Evolutionary conservation across 2,888 invertebrate genomes (phyloP).

Genomic region (Scrobipalpa atriplicella): DNA sequence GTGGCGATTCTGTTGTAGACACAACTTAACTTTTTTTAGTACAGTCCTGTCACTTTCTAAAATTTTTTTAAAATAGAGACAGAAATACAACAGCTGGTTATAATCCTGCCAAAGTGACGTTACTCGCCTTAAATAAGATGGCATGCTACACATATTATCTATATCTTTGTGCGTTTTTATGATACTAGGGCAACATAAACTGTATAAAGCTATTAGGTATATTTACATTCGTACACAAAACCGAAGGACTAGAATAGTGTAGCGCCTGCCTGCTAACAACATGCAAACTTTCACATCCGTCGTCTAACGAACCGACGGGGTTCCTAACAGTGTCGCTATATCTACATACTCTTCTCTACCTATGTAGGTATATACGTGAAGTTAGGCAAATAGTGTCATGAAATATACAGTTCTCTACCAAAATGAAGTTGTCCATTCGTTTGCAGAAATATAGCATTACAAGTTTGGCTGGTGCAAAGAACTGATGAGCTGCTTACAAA

Average conservation of each 20-base stretch:
- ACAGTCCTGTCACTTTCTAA: too few relatives aligned
- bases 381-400: neutral
- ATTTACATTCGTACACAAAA: neutral
- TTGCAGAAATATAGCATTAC: neutral
- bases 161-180: too few relatives aligned
- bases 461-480: too few relatives aligned
- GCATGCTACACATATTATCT: too few relatives aligned
- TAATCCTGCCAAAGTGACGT: too few relatives aligned
- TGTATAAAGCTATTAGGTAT: neutral
- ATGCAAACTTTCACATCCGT: slow-evolving; percentile 20
- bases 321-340: neutral
- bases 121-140: too few relatives aligned
- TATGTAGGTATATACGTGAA: neutral
- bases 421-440: neutral
- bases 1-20: too few relatives aligned
- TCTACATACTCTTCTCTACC: neutral
- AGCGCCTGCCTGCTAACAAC: neutral
- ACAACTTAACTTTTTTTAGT: too few relatives aligned
- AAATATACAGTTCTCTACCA: neutral
- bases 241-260: neutral
- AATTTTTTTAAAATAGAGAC: too few relatives aligned
- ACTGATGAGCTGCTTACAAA: too few relatives aligned
- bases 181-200: neutral
- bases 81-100: too few relatives aligned
- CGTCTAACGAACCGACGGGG: slow-evolving; percentile 4